These are phyloP conservation scores for Alligator sinensis DNA, from an alignment of 2,113 vertebrate genomes.

Conservation along the genomic window DNA sequence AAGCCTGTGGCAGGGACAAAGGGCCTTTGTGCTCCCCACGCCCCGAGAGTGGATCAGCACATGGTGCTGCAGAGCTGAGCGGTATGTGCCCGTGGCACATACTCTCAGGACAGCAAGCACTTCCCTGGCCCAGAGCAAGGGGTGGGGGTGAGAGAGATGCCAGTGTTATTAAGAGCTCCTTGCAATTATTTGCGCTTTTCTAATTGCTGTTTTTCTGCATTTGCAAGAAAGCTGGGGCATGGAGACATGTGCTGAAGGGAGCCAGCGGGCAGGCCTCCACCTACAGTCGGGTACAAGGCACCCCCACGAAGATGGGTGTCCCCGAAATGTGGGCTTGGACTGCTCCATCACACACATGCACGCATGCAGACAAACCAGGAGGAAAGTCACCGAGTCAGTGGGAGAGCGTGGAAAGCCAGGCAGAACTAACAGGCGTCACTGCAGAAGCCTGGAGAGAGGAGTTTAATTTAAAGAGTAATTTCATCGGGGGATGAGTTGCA, in stretches of 20 bases:
- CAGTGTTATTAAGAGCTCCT: not conserved
- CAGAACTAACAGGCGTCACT: not conserved
- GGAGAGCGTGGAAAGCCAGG: not conserved
- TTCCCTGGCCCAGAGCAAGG: too few species aligned
- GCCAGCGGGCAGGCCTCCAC: not conserved
- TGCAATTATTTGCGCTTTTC: not conserved
- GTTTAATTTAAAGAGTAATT: not conserved
- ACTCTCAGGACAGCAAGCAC: not conserved
- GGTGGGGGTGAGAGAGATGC: too few species aligned
- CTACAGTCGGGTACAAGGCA: not conserved
- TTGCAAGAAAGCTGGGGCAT: not conserved
- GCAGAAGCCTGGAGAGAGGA: not conserved
- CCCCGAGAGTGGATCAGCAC: not conserved
- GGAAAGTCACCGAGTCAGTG: fast-evolving
- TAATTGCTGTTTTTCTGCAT: not conserved
- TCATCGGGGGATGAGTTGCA: not conserved
- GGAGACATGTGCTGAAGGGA: not conserved
- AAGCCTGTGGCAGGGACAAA: not conserved
- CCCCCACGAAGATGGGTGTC: not conserved
- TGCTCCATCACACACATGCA: not conserved
- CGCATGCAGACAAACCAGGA: not conserved
- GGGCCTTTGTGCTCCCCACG: not conserved
- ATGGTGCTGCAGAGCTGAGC: too few species aligned
- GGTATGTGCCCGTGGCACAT: too few species aligned
- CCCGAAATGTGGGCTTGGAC: not conserved